A percentile compares a stretch with the other conserved stretches of the same genome.
Evolutionary conservation across 2,888 invertebrate species (phyloP).

Genomic region (Phengaris arion): DNA sequence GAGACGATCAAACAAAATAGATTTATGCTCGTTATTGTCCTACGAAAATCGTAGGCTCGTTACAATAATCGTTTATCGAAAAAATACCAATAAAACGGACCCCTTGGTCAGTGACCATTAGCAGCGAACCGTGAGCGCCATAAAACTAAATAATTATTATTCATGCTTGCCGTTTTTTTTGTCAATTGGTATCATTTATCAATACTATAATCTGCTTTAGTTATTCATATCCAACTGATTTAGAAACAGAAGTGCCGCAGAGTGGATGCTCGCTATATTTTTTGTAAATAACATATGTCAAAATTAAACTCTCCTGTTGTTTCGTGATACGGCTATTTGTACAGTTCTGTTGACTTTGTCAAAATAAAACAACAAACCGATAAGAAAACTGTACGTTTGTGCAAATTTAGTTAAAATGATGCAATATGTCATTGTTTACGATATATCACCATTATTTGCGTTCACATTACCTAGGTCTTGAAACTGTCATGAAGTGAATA

Average conservation of each 20-base stretch:
- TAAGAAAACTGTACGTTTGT: conserved; percentile 40
- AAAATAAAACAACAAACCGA: conserved; percentile 42
- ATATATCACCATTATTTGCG: conserved; percentile 9
- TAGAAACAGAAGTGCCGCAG: conserved; percentile 47
- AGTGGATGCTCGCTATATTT: conserved; percentile 45
- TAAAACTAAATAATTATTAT: conserved; percentile 67
- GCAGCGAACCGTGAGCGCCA: conserved; percentile 63
- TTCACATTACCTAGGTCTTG: background rate
- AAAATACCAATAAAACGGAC: conserved; percentile 60
- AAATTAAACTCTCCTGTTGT: conserved; percentile 37
- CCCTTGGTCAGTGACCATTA: conserved; percentile 64
- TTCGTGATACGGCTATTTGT: conserved; percentile 40
- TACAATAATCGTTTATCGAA: conserved; percentile 68
- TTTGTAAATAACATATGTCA: conserved; percentile 43
- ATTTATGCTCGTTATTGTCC: conserved; percentile 72
- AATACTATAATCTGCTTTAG: conserved; percentile 71
- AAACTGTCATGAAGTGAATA: background rate
- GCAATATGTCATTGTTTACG: conserved; percentile 41
- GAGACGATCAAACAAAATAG: conserved; percentile 34
- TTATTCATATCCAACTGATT: conserved; percentile 69
- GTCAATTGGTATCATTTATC: conserved; percentile 71
- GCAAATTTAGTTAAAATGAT: conserved; percentile 39
- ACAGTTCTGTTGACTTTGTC: conserved; percentile 40
- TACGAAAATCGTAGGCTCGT: conserved; percentile 71
- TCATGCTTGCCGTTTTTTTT: conserved; percentile 62